A percentile compares a stretch with the other conserved stretches of the same genome.
These are phyloP conservation scores for Neotoma lepida DNA, from an alignment of 2,113 vertebrate species.

Conservation along the genomic window DNA sequence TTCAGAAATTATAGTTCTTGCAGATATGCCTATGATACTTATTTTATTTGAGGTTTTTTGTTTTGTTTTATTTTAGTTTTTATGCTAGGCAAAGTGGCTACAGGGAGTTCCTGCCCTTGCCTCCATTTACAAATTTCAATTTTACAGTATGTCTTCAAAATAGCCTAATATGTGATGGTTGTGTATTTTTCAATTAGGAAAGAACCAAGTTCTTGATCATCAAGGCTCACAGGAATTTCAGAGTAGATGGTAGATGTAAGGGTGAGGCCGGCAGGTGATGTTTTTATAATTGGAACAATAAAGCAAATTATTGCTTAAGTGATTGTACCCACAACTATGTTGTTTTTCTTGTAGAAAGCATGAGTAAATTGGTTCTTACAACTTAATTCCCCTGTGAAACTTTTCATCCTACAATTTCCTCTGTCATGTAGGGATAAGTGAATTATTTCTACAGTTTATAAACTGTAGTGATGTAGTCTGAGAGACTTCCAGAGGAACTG, in stretches of 20 bases:
- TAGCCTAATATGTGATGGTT: not conserved
- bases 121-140: not conserved
- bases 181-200: not conserved
- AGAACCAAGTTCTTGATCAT: not conserved
- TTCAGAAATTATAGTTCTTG: not conserved
- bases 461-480: slow-evolving; percentile 51
- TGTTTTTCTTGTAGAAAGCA: slow-evolving; percentile 37
- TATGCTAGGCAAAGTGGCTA: not conserved
- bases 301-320: not conserved
- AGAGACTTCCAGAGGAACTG: slow-evolving; percentile 43
- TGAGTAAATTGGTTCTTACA: slow-evolving; percentile 46
- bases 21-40: not conserved
- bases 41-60: not conserved
- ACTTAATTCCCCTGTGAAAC: slow-evolving; percentile 50
- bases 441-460: slow-evolving; percentile 61
- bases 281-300: not conserved
- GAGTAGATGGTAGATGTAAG: not conserved
- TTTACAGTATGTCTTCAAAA: slow-evolving; percentile 3
- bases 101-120: not conserved
- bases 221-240: not conserved
- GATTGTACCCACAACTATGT: not conserved
- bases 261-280: not conserved
- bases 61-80: not conserved
- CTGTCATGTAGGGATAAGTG: not conserved
- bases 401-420: slow-evolving; percentile 9